Conservation (phyloP, 2,113 vertebrate species). For the Tychaedon coryphoeus region DNA sequence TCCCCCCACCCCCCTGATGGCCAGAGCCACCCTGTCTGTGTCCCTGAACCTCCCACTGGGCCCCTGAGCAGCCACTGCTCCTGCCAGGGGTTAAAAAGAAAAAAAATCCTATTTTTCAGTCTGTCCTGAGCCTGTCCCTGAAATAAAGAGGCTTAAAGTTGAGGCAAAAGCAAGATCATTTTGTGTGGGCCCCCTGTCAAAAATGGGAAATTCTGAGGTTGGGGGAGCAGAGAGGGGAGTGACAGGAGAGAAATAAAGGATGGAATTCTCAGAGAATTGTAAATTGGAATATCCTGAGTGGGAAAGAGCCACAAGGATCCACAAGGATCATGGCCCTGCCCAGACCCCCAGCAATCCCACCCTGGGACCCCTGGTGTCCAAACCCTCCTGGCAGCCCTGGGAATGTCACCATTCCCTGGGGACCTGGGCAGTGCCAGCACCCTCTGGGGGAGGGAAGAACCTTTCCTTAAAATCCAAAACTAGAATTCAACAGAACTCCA, state of each 20-base stretch:
- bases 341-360: not conserved
- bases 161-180: not conserved
- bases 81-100: not conserved
- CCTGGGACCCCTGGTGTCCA: not conserved
- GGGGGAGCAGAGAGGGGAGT: not conserved
- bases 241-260: not conserved
- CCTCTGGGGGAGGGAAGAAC: no score
- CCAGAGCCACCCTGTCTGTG: not conserved
- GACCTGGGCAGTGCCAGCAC: not conserved
- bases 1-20: fast-evolving
- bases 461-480: not conserved
- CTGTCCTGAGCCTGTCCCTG: not conserved
- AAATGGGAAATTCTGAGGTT: not conserved
- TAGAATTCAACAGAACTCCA: not conserved
- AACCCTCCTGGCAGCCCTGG: not conserved
- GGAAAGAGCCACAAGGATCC: not conserved
- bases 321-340: fast-evolving
- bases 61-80: not conserved
- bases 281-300: not conserved
- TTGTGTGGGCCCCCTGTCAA: fast-evolving
- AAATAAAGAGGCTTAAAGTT: not conserved
- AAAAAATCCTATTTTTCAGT: not conserved
- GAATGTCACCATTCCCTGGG: not conserved
- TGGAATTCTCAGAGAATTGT: not conserved
- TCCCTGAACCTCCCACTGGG: not conserved